Percentiles rank a stretch among this genome's conserved stretches.
phyloP scores from a whole-genome alignment of 2,888 invertebrate genomes.

The Uropetala carovei region DNA sequence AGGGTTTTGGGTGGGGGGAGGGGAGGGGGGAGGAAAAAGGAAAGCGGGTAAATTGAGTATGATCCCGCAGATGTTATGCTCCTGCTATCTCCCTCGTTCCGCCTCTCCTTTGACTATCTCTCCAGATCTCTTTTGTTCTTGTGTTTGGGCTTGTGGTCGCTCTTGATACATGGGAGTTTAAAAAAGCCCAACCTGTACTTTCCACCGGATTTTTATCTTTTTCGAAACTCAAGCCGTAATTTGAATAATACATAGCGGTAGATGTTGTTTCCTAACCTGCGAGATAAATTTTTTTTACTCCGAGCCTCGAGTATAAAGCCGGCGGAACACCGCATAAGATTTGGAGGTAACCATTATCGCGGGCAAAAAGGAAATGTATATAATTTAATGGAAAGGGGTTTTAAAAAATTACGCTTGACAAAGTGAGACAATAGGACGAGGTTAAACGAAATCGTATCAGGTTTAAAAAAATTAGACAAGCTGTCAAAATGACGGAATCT shows the following conservation, averaged over 20 bases:
- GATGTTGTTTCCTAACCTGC: neutral
- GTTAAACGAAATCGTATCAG: too few species aligned
- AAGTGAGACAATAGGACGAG: too few species aligned
- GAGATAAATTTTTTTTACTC: neutral
- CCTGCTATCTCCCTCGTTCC: neutral
- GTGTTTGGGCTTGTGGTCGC: neutral
- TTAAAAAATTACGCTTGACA: too few species aligned
- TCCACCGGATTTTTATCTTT: conserved; percentile 20
- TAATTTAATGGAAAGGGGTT: too few species aligned
- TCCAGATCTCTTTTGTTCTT: neutral
- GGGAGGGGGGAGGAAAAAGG: too few species aligned
- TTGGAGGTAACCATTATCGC: neutral
- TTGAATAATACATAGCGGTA: neutral
- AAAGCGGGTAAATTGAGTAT: neutral
- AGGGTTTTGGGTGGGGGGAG: too few species aligned
- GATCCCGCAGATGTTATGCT: neutral
- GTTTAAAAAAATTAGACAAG: too few species aligned
- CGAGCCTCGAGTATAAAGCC: neutral
- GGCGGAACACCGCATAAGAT: neutral
- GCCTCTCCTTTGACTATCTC: neutral
- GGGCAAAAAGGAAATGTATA: neutral
- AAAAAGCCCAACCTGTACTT: neutral
- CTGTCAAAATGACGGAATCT: too few species aligned
- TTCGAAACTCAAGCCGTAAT: neutral
- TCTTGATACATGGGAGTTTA: neutral